phyloP scores from a whole-genome alignment of 2,113 vertebrate species.

The Tachuris rubrigastra region DNA sequence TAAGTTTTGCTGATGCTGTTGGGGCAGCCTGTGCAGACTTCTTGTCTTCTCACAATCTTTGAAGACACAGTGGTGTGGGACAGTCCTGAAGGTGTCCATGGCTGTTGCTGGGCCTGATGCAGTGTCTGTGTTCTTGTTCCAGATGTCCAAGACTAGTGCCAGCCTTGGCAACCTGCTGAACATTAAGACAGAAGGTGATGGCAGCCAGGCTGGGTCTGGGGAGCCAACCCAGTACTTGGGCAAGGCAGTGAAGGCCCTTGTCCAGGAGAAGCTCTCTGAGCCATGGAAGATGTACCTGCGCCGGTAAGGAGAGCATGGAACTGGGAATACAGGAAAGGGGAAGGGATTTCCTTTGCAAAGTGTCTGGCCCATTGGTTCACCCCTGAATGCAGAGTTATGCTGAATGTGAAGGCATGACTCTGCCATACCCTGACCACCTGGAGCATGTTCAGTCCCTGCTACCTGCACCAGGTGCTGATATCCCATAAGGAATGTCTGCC shows the following conservation, averaged over 20 bases:
- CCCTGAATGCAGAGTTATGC: background rate
- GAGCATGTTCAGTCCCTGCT: background rate
- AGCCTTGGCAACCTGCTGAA: slow-evolving; percentile 85
- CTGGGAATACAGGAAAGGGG: background rate
- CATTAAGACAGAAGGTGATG: slow-evolving; percentile 87
- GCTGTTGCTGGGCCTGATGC: background rate
- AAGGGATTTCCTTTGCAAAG: background rate
- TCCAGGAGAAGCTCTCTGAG: slow-evolving; percentile 85
- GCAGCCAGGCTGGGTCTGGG: slow-evolving; percentile 69
- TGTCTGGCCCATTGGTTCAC: background rate
- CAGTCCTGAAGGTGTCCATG: background rate
- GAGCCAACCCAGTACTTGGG: slow-evolving; percentile 86
- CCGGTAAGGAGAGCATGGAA: slow-evolving; percentile 75
- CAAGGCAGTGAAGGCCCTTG: slow-evolving; percentile 86
- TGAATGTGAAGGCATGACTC: background rate
- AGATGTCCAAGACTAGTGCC: slow-evolving; percentile 89
- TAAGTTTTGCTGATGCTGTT: background rate
- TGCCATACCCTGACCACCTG: background rate
- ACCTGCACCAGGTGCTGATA: background rate
- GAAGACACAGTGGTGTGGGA: background rate
- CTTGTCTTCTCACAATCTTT: background rate
- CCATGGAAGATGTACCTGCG: slow-evolving; percentile 95
- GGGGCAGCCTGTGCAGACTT: background rate
- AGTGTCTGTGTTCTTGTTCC: slow-evolving; percentile 41
- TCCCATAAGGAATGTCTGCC: background rate